Percentiles rank a stretch among this genome's conserved stretches.
These are phyloP conservation scores for Cyrtorhinus lividipennis DNA, from an alignment of 1,140 invertebrate species.

Conservation along the genomic window DNA sequence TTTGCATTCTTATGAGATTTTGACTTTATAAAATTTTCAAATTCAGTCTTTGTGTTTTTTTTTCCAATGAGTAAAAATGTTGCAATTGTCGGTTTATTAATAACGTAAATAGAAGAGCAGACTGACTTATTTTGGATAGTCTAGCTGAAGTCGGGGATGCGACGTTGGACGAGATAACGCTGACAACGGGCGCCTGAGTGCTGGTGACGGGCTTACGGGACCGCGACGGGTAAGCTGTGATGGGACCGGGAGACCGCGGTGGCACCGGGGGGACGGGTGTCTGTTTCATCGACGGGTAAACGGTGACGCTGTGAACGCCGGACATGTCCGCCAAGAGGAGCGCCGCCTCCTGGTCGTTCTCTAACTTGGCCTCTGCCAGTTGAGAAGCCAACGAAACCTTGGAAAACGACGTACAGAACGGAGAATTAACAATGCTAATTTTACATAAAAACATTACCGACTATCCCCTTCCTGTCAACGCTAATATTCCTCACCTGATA, in stretches of 20 bases:
- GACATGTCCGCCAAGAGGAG: slow-evolving; percentile 8
- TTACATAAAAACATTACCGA: background rate
- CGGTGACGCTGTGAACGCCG: background rate
- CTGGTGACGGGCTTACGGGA: too few relatives aligned
- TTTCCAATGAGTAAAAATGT: too few relatives aligned
- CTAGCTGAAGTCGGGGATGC: background rate
- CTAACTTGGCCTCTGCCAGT: background rate
- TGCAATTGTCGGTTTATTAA: too few relatives aligned
- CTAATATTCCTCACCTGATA: background rate
- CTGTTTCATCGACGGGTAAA: background rate
- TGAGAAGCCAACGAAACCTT: background rate
- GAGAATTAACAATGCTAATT: background rate
- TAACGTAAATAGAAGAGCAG: too few relatives aligned
- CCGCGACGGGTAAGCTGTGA: too few relatives aligned
- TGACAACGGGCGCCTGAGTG: too few relatives aligned
- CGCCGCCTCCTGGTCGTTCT: slow-evolving; percentile 1
- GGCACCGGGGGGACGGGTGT: too few relatives aligned
- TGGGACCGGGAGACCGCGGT: too few relatives aligned
- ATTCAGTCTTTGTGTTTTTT: too few relatives aligned
- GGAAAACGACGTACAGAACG: background rate
- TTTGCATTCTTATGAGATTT: background rate
- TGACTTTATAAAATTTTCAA: too few relatives aligned
- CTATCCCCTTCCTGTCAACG: background rate
- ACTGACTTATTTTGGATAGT: too few relatives aligned
- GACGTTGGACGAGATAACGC: too few relatives aligned